These are phyloP conservation scores for Plumapathes pennacea DNA, from an alignment of 92 coral and sea anemone species.

Conservation along the genomic window DNA sequence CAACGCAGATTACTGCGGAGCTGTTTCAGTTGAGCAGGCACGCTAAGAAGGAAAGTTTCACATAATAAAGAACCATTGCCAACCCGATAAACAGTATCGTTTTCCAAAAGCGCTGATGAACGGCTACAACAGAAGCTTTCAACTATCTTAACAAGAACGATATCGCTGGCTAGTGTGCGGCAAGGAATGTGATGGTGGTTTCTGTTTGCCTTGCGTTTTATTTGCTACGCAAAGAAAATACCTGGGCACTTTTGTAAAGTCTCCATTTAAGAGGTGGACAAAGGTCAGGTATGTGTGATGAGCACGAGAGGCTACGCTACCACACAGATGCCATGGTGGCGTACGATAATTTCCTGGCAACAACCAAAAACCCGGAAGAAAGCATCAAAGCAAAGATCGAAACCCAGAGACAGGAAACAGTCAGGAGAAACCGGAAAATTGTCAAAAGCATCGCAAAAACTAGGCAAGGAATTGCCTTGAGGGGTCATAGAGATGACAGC, in stretches of 20 bases:
- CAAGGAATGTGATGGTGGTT: conserved; percentile 37
- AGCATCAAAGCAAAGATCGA: conserved; percentile 21
- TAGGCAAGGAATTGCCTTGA: conserved; percentile 32
- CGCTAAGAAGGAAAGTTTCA: conserved; percentile 29
- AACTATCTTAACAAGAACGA: conserved; percentile 20
- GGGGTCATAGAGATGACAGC: conserved; percentile 41
- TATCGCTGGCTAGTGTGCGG: conserved; percentile 39
- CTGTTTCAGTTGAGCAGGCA: too few relatives aligned
- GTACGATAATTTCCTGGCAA: conserved; percentile 14
- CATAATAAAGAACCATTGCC: conserved; percentile 21
- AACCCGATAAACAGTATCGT: conserved; percentile 22
- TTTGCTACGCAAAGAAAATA: conserved; percentile 25
- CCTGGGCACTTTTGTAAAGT: conserved; percentile 24
- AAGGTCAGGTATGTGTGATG: conserved; percentile 31
- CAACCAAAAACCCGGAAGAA: conserved; percentile 20
- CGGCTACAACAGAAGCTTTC: conserved; percentile 40
- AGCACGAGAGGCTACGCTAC: conserved; percentile 23
- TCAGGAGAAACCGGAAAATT: conserved; percentile 21
- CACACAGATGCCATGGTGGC: conserved; percentile 35
- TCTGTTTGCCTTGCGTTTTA: conserved; percentile 39
- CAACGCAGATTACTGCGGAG: too few relatives aligned
- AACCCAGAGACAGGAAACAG: neutral
- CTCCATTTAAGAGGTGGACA: conserved; percentile 22
- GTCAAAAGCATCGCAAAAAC: conserved; percentile 12
- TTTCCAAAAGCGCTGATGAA: conserved; percentile 36